Evolutionary conservation across 2,888 invertebrate genomes (phyloP).

Genomic region (Andrena minutula): DNA sequence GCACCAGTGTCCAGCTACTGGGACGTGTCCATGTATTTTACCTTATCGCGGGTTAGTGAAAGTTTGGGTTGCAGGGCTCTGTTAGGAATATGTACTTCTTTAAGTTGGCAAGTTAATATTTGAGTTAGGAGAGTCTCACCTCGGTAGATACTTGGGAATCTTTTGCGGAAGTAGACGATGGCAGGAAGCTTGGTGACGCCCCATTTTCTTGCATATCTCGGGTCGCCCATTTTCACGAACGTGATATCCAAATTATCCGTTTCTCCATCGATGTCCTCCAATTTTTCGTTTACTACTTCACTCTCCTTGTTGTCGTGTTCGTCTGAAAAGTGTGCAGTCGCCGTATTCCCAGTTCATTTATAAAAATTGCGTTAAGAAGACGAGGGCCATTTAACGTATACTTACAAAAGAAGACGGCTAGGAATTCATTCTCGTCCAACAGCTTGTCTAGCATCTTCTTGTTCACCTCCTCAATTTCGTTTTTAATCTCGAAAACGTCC

Average conservation of each 20-base stretch:
- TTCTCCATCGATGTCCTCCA: conserved; percentile 98
- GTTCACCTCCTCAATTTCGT: conserved; percentile 98
- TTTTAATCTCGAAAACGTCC: conserved; percentile 97
- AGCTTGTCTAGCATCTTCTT: conserved; percentile 98
- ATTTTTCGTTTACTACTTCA: conserved; percentile 92
- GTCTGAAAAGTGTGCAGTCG: conserved; percentile 86
- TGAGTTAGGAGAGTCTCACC: conserved; percentile 86
- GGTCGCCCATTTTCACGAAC: conserved; percentile 97
- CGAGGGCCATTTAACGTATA: conserved; percentile 69
- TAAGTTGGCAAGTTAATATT: not conserved
- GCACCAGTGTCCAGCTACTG: too few species aligned
- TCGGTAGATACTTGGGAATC: conserved; percentile 97
- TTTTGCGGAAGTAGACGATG: conserved; percentile 95
- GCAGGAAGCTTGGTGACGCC: conserved; percentile 96
- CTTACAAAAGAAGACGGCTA: conserved; percentile 98
- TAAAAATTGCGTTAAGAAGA: too few species aligned
- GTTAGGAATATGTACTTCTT: too few species aligned
- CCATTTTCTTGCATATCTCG: conserved; percentile 96
- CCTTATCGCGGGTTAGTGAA: too few species aligned
- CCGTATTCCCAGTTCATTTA: not conserved
- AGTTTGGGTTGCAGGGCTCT: too few species aligned
- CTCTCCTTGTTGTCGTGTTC: conserved; percentile 93
- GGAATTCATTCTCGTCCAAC: conserved; percentile 96
- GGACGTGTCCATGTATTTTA: too few species aligned
- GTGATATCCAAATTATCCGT: conserved; percentile 97